These are phyloP conservation scores for Parus major DNA, from an alignment of 2,113 vertebrate species.

Conservation along the genomic window DNA sequence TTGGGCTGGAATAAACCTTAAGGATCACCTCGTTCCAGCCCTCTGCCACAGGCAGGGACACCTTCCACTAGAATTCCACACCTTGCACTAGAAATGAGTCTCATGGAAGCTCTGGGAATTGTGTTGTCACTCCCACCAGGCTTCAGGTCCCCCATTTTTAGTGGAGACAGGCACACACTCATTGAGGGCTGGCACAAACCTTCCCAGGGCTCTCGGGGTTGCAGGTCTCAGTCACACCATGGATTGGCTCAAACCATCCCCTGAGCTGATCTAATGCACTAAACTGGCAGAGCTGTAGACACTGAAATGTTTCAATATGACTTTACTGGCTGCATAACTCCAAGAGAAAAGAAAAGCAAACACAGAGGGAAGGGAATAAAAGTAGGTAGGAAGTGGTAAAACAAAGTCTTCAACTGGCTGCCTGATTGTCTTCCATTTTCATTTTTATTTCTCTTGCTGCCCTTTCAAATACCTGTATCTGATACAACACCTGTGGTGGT, in stretches of 20 bases:
- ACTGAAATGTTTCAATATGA: background rate
- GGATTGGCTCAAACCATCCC: background rate
- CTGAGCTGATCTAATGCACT: background rate
- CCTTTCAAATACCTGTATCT: background rate
- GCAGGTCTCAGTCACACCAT: background rate
- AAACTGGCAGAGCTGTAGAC: background rate
- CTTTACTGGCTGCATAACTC: background rate
- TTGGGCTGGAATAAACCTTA: background rate
- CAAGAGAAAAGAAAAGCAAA: background rate
- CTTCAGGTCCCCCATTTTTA: background rate
- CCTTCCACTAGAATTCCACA: background rate
- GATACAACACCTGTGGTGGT: rapidly evolving
- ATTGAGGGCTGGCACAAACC: background rate
- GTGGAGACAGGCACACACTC: background rate
- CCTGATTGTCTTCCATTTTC: background rate
- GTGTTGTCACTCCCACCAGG: background rate
- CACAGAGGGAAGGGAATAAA: background rate
- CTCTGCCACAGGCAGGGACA: background rate
- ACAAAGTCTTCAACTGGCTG: background rate
- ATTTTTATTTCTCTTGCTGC: background rate
- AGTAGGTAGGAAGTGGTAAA: background rate
- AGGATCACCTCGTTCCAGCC: background rate
- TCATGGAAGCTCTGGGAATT: background rate
- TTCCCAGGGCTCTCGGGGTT: rapidly evolving
- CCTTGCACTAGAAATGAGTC: background rate